Percentiles rank a stretch among this genome's conserved stretches.
phyloP scores from a whole-genome alignment of 2,888 invertebrate species.

The Microctonus aethiopoides region DNA sequence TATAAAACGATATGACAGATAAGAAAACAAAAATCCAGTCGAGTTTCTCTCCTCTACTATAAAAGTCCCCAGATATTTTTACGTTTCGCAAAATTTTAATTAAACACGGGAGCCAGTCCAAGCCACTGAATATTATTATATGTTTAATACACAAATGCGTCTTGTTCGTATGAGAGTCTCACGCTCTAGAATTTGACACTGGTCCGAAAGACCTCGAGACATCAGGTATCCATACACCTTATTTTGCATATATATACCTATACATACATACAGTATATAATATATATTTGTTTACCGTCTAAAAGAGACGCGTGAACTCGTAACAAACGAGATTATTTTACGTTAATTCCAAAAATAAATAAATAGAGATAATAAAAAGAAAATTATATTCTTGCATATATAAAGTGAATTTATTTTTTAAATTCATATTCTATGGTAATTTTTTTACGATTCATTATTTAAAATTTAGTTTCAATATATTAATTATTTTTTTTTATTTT shows the following conservation, averaged over 20 bases:
- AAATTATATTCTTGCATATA: too few species aligned
- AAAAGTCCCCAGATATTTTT: not conserved
- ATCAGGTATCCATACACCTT: constrained; percentile 45
- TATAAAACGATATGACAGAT: too few species aligned
- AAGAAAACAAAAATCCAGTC: constrained; percentile 31
- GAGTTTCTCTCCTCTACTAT: constrained; percentile 37
- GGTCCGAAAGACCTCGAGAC: constrained; percentile 46
- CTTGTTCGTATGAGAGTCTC: constrained; percentile 46
- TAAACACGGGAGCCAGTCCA: constrained; percentile 38
- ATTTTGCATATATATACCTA: not conserved
- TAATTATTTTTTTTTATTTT: too few species aligned
- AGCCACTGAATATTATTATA: constrained; percentile 1
- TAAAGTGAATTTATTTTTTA: too few species aligned
- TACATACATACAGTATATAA: not conserved
- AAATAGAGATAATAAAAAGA: not conserved
- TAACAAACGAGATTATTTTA: not conserved
- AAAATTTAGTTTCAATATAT: too few species aligned
- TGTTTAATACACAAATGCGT: constrained; percentile 33
- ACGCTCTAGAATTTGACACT: constrained; percentile 65
- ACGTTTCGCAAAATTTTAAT: constrained; percentile 38
- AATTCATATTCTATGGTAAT: too few species aligned
- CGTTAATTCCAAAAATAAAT: not conserved
- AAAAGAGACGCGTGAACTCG: not conserved
- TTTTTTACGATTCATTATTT: not conserved
- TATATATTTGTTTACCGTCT: not conserved